A percentile compares a stretch with the other conserved stretches of the same genome.
These are phyloP conservation scores for Drosophila insularis DNA, from an alignment of 1,140 invertebrate species.

Conservation along the genomic window DNA sequence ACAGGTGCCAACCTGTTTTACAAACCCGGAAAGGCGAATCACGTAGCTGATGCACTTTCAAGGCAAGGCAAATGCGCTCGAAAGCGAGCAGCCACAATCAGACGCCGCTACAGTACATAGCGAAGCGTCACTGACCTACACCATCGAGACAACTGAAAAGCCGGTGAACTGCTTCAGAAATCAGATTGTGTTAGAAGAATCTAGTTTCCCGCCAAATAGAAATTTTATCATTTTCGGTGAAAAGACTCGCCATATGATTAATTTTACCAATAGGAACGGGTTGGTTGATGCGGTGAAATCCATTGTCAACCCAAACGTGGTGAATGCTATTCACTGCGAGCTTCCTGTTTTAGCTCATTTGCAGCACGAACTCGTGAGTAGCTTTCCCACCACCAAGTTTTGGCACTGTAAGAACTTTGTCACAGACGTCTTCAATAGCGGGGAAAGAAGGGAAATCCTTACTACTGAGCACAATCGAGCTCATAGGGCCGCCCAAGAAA, in stretches of 20 bases:
- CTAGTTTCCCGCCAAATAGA: not conserved
- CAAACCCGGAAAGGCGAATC: too few species aligned
- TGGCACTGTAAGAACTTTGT: slow-evolving; percentile 30
- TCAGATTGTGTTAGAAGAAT: slow-evolving; percentile 34
- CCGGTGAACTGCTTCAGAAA: slow-evolving; percentile 40
- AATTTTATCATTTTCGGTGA: slow-evolving; percentile 19
- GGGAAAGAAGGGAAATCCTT: slow-evolving; percentile 25
- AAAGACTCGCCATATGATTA: slow-evolving; percentile 23
- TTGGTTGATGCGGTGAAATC: slow-evolving; percentile 18
- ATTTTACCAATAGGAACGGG: slow-evolving; percentile 11
- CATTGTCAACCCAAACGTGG: slow-evolving; percentile 14
- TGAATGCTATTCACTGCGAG: slow-evolving; percentile 14
- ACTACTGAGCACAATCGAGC: slow-evolving; percentile 9
- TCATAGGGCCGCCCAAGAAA: slow-evolving; percentile 28
- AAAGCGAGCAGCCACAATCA: slow-evolving; percentile 7
- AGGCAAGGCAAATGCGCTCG: slow-evolving; percentile 19
- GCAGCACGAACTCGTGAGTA: slow-evolving; percentile 17
- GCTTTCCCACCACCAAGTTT: slow-evolving; percentile 27
- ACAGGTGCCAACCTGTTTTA: too few species aligned
- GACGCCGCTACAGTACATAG: slow-evolving; percentile 30
- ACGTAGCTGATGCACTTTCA: too few species aligned
- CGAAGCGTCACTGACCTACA: slow-evolving; percentile 33
- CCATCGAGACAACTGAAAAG: slow-evolving; percentile 29
- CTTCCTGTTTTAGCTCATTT: slow-evolving; percentile 8
- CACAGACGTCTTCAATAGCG: not conserved